Evolutionary conservation across 2,888 invertebrate genomes (phyloP).

Genomic region (Leistus spinibarbis): DNA sequence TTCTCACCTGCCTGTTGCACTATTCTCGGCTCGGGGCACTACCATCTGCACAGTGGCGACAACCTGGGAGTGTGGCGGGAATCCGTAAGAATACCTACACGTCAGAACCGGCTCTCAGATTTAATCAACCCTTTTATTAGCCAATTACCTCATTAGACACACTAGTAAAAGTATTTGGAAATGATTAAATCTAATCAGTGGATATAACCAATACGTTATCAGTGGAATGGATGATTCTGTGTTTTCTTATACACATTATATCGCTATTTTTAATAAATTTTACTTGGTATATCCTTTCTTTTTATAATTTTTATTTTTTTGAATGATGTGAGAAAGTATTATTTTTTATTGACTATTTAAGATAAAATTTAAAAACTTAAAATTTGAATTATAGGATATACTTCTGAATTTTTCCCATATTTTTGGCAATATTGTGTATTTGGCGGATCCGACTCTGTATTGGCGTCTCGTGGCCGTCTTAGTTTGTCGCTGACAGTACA

Average conservation of each 20-base stretch:
- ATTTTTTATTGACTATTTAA: no score
- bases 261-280: no score
- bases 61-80: background rate
- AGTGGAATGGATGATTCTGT: no score
- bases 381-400: background rate
- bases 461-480: background rate
- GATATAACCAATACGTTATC: no score
- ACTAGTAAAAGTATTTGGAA: background rate
- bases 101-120: constrained; percentile 1
- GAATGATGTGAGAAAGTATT: no score
- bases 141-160: background rate
- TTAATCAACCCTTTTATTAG: background rate
- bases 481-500: background rate
- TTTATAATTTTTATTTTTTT: no score
- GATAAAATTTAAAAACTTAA: no score
- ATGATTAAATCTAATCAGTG: no score
- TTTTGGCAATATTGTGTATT: background rate
- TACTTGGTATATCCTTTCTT: no score
- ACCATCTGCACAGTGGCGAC: constrained; percentile 20
- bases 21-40: background rate
- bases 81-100: background rate
- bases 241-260: no score
- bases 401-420: background rate
- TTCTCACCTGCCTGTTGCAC: constrained; percentile 20
- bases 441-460: background rate